Base-by-base conservation (phyloP, 1,140 invertebrate genomes). In the Aphis craccivora region DNA sequence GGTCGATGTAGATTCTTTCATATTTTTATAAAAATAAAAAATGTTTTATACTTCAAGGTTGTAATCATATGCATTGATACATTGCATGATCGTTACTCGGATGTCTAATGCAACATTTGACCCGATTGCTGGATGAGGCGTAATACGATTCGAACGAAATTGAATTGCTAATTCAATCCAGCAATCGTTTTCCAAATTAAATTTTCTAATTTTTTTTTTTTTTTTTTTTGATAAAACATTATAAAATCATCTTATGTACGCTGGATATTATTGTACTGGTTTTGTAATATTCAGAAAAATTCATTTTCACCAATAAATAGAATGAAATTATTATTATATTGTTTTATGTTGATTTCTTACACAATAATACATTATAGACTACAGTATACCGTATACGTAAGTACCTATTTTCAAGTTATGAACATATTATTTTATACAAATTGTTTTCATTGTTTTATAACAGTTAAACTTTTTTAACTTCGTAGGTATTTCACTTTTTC, bases 121-220 rank as follows among this genome's bases (percentile, higher is more conserved):
- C 84, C 84, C 20, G 84, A n/a, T 87, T 87, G 43, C 40, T 45
- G 84, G 30, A 30, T 48, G n/a, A 87, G 84, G 30, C 43, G 30
- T 81, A 81, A 35, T 86, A 86, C 25, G 0, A 88, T 51, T 35
- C n/a, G 30, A 88, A 51, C 20, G 45, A 48, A 88, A 88, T 88
- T 88, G 30, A 51, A 88, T 43, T 88, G 30, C 45, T 51, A 88
- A 88, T 88, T n/a, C 45, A 88, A 51, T n/a, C 60, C 60, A n/a
- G 60, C 30, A 6, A 18, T 35, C 86, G 45, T 51, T n/a, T 45
- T 88, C n/a, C 35, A 88, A 88, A 86, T 86, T 86, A 43, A 40
- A 86, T 86, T 86, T 86, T 86, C 37, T 86, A 86, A 25, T 86
- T 86, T 86, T 86, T 86, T 4, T 40, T 40, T 30, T 40, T 30